Evolutionary conservation across 1,140 invertebrate species (phyloP).

Genomic region (Trissolcus basalis): DNA sequence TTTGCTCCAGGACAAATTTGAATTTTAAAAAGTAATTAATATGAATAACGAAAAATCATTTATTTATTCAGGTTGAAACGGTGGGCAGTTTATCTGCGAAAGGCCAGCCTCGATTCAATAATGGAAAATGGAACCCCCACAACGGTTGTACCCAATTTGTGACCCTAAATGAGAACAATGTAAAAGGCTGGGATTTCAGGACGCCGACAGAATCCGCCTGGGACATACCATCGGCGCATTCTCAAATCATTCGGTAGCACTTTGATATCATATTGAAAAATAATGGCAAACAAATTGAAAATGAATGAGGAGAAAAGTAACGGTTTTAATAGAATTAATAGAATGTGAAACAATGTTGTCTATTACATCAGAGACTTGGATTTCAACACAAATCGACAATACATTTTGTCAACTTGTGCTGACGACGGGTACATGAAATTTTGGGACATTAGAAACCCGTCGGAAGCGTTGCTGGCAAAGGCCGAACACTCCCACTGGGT

Average conservation of each 20-base stretch:
- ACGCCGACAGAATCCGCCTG: conserved; percentile 83
- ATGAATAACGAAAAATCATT: no score
- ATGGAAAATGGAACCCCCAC: conserved; percentile 95
- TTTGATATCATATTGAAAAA: not conserved
- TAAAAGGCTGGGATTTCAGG: conserved; percentile 92
- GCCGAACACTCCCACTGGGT: conserved; percentile 98
- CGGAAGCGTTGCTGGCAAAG: conserved; percentile 86
- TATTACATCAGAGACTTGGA: conserved; percentile 86
- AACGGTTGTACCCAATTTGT: conserved; percentile 91
- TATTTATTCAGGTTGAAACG: conserved; percentile 68
- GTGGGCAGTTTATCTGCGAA: conserved; percentile 79
- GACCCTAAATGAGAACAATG: conserved; percentile 87
- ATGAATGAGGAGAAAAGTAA: no score
- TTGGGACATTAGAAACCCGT: conserved; percentile 93
- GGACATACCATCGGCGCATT: conserved; percentile 90
- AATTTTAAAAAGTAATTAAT: not conserved
- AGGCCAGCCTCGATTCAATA: conserved; percentile 85
- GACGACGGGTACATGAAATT: conserved; percentile 96
- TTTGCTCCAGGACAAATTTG: no score
- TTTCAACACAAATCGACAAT: conserved; percentile 98
- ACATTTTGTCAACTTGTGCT: conserved; percentile 93
- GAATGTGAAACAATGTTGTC: no score
- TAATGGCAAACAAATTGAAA: no score
- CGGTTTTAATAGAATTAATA: no score
- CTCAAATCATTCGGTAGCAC: conserved; percentile 83